Evolutionary conservation across 2,797 vertebrate genomes (phyloP), one percentile per base, ranked within the genome.

Genomic region (Megalops cyprinoides): DNA sequence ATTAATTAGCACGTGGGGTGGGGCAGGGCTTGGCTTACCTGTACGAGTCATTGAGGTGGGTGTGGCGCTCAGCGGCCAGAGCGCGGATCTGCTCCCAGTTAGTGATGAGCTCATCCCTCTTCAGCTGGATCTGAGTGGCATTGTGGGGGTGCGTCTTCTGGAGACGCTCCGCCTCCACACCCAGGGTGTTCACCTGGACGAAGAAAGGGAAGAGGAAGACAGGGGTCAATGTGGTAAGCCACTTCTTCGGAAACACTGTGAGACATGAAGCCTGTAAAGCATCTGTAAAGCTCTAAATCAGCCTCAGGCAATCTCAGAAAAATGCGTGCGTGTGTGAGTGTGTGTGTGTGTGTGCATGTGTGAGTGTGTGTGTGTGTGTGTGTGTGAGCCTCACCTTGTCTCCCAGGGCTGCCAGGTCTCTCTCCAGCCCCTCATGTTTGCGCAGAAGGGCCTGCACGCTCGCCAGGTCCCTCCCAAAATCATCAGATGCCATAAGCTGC

Each of bases 11-110:
- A 2, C 9, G 18, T 8, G 51, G 51, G 15, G 18, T 10, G 51
- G 60, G 60, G 25, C 10, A 18, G 55, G n/a, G 55, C 60, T 15
- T 31, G 60, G 60, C 78, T 18, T 34, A 99, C 98, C 90, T 94
- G 92, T 99, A 98, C 0, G 98, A 98, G 89, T 99, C 97, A 0
- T 98, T 96, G 48, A 99, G 97, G 42, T 93, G 97, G 1, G 96
- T 88, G 0, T 96, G 98, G 55, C 98, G 94, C 87, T 99, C 97
- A 0, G 97, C 97, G 0, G 98, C 98, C 87, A 98, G 92, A 0
- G 97, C 97, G 20, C 96, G 96, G 82, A 99, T 99, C 90, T 98
- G 97, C 4, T 99, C 98, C 98, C 98, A 99, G 93, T 97, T 99
- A 82, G 97, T 94, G 69, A 99, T 92, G 73, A 99, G 96, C 49